phyloP scores from a whole-genome alignment of 2,797 vertebrate genomes.

The Onychomys arenicola region DNA sequence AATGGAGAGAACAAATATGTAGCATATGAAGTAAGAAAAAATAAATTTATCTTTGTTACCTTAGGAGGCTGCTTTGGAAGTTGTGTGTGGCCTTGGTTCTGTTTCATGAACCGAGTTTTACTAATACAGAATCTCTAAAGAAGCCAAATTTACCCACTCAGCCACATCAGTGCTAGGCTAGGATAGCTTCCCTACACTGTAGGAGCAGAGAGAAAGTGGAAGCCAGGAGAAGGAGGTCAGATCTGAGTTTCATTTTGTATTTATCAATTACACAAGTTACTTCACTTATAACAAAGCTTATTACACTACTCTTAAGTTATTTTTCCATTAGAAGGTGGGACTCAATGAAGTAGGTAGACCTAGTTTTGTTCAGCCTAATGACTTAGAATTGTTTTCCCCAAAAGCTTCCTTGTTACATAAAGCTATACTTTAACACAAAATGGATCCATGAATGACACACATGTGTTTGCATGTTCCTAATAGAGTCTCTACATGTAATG shows the following conservation, averaged over 20 bases:
- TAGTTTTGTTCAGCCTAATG: background rate
- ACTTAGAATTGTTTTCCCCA: background rate
- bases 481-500: background rate
- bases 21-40: background rate
- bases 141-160: background rate
- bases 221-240: background rate
- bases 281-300: background rate
- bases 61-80: background rate
- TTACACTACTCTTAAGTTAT: background rate
- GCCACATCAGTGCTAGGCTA: background rate
- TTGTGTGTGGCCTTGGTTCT: background rate
- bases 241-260: background rate
- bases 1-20: background rate
- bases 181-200: background rate
- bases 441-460: background rate
- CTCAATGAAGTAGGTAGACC: background rate
- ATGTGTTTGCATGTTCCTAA: background rate
- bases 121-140: background rate
- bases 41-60: background rate
- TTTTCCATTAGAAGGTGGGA: background rate
- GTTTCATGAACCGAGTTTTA: background rate
- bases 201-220: background rate
- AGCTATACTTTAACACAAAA: background rate
- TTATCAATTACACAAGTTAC: background rate
- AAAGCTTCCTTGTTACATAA: conserved; percentile 1